A percentile compares a stretch with the other conserved stretches of the same genome.
These are phyloP conservation scores for Globodera rostochiensis DNA, from an alignment of 1,140 invertebrate genomes.

Conservation along the genomic window DNA sequence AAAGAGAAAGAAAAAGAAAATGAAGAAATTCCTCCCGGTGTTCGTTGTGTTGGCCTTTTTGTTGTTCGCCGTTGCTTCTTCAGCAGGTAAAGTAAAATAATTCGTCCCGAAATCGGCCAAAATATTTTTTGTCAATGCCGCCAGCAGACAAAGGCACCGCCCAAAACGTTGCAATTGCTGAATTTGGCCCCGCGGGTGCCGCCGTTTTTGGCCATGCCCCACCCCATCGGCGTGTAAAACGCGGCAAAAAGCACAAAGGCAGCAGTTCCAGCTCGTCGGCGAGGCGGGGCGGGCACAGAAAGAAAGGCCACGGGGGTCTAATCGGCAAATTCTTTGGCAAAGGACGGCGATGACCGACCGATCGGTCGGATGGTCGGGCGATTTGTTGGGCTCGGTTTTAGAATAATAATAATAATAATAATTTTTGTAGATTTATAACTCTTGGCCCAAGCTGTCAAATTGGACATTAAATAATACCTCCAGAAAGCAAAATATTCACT, in stretches of 20 bases:
- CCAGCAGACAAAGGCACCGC: no score
- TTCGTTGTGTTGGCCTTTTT: background rate
- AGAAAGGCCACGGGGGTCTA: background rate
- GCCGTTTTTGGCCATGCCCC: background rate
- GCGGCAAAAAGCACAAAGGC: background rate
- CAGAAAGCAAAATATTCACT: no score
- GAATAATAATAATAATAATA: no score
- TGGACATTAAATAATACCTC: no score
- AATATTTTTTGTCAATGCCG: no score
- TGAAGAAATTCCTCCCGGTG: no score
- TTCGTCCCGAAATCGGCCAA: no score
- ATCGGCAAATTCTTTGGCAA: background rate
- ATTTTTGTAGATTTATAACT: no score
- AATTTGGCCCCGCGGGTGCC: background rate
- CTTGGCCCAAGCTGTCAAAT: no score
- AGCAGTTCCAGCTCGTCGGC: background rate
- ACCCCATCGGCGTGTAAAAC: background rate
- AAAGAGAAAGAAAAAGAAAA: no score
- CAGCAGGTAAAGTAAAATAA: background rate
- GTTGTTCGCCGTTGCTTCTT: background rate
- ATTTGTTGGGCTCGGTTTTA: no score
- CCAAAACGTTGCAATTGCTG: background rate
- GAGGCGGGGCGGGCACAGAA: background rate
- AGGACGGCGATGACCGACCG: background rate
- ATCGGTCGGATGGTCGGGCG: background rate